Base-by-base conservation (phyloP, 2,797 vertebrate genomes). In the Sternarchorhynchus goeldii region DNA sequence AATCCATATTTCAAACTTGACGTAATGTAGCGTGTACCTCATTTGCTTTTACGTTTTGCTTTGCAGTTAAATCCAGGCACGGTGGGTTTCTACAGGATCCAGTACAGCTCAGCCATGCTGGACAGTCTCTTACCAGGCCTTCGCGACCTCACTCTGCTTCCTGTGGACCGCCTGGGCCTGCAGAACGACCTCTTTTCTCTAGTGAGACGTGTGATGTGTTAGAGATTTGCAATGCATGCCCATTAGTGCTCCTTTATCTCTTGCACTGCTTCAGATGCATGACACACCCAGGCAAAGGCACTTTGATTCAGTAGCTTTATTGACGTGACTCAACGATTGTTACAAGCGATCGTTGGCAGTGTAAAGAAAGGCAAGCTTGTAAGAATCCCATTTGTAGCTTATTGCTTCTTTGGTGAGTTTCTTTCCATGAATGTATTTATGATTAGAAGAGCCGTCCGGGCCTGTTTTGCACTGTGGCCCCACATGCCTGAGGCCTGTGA, bases 151-250 rank as follows among this genome's bases (percentile, higher is more conserved):
- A 95, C 94, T 82, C 91, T 99, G 85, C 95, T 94, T 76, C 97
- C 97, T 0, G 97, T 98, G 83, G 97, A 99, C 90, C 93, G 97
- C 57, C 95, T 99, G 21, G 96, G 97, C 74, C 93, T 99, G 83
- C 97, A 99, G 91, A 99, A 98, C 29, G 97, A 99, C 88, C 95
- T 99, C 58, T 99, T 99, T 91, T 97, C 96, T 25, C 92, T 99
- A 92, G 97, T 99, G 87, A 96, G 92, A 36, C 10, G 14, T 36
- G 34, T 36, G 45, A 50, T 50, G 45, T 12, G 14, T 50, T 50
- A 50, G 12, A 50, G 45, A 50, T 45, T 10, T 1, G 14, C n/a
- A 39, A 18, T 6, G 16, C 25, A 21, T 59, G 72, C 58, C 31
- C 50, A 39, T 57, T 57, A 78, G 17, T 2, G 34, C 18, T 21